These are phyloP conservation scores for Platyura marginata DNA, from an alignment of 1,140 invertebrate species.

Conservation along the genomic window DNA sequence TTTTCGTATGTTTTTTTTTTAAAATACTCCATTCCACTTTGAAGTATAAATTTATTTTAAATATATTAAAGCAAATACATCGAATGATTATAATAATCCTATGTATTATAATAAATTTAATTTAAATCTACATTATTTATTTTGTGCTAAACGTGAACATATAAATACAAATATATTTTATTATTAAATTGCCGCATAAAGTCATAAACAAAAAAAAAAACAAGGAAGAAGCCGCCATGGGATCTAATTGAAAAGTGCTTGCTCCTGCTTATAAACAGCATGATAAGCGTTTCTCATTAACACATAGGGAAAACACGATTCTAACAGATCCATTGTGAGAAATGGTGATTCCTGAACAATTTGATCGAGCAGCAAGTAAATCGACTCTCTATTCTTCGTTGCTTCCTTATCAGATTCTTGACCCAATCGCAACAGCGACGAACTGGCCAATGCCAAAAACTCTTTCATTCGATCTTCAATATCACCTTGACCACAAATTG, in stretches of 20 bases:
- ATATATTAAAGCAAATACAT: too few relatives aligned
- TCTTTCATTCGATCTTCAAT: conserved; percentile 97
- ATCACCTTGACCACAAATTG: conserved; percentile 84
- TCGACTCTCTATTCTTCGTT: conserved; percentile 84
- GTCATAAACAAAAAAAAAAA: too few relatives aligned
- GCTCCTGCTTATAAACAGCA: conserved; percentile 79
- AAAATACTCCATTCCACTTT: too few relatives aligned
- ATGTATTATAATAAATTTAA: too few relatives aligned
- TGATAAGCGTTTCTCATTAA: conserved; percentile 93
- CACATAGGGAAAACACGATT: conserved; percentile 96
- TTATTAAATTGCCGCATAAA: too few relatives aligned
- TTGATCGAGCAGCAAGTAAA: conserved; percentile 87
- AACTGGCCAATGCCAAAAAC: conserved; percentile 90
- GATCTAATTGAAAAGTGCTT: conserved; percentile 21
- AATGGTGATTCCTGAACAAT: conserved; percentile 96
- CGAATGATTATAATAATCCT: too few relatives aligned
- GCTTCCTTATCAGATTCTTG: conserved; percentile 92
- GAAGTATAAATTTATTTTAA: too few relatives aligned
- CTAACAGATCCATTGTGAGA: conserved; percentile 91
- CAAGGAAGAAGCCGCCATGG: too few relatives aligned
- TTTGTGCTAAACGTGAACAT: too few relatives aligned
- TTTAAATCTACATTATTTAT: too few relatives aligned
- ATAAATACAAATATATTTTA: too few relatives aligned
- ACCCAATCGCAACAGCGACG: conserved; percentile 79
- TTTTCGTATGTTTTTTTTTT: too few relatives aligned